These are phyloP conservation scores for Nephila pilipes DNA, from an alignment of 1,140 invertebrate species.

Conservation along the genomic window DNA sequence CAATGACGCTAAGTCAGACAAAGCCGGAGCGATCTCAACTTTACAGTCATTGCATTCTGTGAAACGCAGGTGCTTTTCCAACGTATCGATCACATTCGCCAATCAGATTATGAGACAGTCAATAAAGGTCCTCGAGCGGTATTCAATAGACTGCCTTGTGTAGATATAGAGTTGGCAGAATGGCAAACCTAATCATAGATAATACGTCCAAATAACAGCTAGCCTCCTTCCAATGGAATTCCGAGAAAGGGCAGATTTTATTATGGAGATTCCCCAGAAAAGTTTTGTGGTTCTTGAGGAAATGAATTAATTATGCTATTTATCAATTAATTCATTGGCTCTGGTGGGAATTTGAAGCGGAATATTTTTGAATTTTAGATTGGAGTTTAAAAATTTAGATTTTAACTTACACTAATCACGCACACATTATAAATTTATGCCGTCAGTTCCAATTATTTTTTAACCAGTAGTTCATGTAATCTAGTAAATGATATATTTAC, in stretches of 20 bases:
- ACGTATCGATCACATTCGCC: constrained; percentile 5
- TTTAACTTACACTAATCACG: too few relatives aligned
- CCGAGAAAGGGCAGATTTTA: not conserved
- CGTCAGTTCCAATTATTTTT: too few relatives aligned
- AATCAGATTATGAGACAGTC: constrained; percentile 31
- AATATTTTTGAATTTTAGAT: too few relatives aligned
- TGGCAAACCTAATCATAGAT: not conserved
- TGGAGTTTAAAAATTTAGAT: too few relatives aligned
- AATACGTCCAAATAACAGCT: not conserved
- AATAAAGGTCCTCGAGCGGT: constrained; percentile 12
- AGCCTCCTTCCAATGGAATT: not conserved
- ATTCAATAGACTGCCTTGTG: not conserved
- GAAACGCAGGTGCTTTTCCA: constrained; percentile 18
- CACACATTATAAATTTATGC: too few relatives aligned
- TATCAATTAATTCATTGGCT: not conserved
- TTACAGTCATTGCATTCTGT: not conserved
- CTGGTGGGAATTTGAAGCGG: not conserved
- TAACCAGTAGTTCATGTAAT: too few relatives aligned
- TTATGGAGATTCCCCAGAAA: not conserved
- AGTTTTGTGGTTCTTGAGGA: not conserved
- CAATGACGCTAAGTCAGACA: constrained; percentile 34
- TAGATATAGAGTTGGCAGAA: not conserved
- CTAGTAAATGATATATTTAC: too few relatives aligned
- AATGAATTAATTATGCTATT: not conserved
- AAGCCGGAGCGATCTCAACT: constrained; percentile 2